phyloP scores from a whole-genome alignment of 2,888 invertebrate genomes.

The Cyrtodaria siliqua region DNA sequence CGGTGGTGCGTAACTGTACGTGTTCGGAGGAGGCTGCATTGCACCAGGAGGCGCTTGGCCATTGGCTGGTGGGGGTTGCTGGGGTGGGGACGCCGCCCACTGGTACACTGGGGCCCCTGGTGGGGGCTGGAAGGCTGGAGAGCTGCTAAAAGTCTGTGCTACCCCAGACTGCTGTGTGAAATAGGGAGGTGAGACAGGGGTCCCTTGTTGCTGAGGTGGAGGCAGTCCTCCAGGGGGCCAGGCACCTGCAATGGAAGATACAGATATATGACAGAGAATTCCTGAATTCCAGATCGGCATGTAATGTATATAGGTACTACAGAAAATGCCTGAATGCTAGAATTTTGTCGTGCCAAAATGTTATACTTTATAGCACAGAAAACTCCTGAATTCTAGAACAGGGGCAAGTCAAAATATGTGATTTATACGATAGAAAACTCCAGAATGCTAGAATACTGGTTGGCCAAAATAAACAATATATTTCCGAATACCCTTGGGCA shows the following conservation, averaged over 20 bases:
- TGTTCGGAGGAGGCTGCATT: constrained; percentile 35
- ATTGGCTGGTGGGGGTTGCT: constrained; percentile 21
- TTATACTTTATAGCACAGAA: too few species aligned
- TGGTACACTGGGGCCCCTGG: constrained; percentile 23
- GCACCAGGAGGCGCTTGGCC: constrained; percentile 36
- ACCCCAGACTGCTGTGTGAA: constrained; percentile 20
- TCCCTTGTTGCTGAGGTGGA: constrained; percentile 35
- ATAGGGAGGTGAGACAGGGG: constrained; percentile 39
- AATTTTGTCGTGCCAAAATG: too few species aligned
- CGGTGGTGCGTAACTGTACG: constrained; percentile 39
- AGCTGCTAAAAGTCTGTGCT: constrained; percentile 22
- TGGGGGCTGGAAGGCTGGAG: constrained; percentile 28
- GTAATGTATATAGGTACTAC: too few species aligned
- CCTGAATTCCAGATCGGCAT: too few species aligned
- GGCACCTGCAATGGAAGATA: constrained; percentile 51
- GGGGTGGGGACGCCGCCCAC: constrained; percentile 21
- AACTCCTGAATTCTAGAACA: too few species aligned
- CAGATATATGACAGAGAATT: too few species aligned
- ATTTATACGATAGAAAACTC: too few species aligned
- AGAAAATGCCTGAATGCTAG: too few species aligned
- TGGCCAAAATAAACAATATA: too few species aligned
- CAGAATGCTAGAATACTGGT: too few species aligned
- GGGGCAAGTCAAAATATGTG: too few species aligned
- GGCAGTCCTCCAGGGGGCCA: constrained; percentile 61
- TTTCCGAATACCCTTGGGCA: too few species aligned